These are phyloP conservation scores for Champsocephalus esox DNA, from an alignment of 2,797 vertebrate genomes.

Conservation along the genomic window DNA sequence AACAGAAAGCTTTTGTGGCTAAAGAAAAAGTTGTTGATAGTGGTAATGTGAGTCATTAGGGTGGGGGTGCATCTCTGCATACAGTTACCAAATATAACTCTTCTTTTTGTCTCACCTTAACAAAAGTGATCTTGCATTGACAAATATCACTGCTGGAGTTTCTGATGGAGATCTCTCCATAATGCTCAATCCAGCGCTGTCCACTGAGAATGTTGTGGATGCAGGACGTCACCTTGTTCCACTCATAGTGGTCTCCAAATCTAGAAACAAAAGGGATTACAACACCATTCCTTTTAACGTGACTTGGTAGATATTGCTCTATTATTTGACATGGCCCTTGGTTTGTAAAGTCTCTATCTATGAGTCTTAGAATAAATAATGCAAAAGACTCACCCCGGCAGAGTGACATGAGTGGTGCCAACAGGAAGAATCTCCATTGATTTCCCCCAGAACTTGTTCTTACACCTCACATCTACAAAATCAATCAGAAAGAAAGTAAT, in stretches of 20 bases:
- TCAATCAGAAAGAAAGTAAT: slow-evolving; percentile 10
- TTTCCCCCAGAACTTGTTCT: slow-evolving; percentile 99
- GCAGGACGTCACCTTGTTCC: slow-evolving; percentile 99
- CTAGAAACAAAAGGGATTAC: slow-evolving; percentile 66
- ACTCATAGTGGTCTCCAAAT: slow-evolving; percentile 94
- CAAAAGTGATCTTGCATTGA: slow-evolving; percentile 95
- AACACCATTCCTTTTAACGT: neutral
- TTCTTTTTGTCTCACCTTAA: slow-evolving; percentile 87
- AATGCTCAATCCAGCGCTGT: slow-evolving; percentile 98
- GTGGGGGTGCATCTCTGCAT: neutral
- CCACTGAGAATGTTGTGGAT: slow-evolving; percentile 98
- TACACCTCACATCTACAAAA: slow-evolving; percentile 94
- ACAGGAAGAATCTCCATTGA: slow-evolving; percentile 99
- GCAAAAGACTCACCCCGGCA: slow-evolving; percentile 88
- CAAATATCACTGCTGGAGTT: slow-evolving; percentile 90
- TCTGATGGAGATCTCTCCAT: slow-evolving; percentile 96
- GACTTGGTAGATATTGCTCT: neutral
- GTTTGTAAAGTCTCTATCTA: slow-evolving; percentile 8
- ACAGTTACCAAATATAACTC: neutral
- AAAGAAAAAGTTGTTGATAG: neutral
- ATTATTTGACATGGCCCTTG: neutral
- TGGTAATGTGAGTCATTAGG: neutral
- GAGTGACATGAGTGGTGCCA: slow-evolving; percentile 91
- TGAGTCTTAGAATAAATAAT: slow-evolving; percentile 12
- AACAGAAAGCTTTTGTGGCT: neutral